Conservation (phyloP, 1,140 invertebrate species). For the Periplaneta americana region DNA sequence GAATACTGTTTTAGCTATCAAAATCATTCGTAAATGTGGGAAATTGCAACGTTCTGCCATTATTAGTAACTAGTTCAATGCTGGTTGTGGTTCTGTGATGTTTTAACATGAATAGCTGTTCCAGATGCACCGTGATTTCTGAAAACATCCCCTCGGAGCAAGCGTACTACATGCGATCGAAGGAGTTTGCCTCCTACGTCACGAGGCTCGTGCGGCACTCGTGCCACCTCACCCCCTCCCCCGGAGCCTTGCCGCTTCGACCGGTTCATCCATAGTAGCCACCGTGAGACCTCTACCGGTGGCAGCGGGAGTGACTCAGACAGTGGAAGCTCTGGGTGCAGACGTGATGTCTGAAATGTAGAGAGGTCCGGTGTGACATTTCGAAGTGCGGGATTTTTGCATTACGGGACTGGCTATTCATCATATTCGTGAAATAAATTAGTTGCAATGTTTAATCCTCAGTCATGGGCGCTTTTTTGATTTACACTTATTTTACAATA, state of each 20-base stretch:
- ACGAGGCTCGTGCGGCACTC: background rate
- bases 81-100: too few species aligned
- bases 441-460: background rate
- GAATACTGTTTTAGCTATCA: too few species aligned
- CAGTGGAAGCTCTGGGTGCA: background rate
- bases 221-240: background rate
- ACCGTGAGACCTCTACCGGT: background rate
- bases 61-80: too few species aligned
- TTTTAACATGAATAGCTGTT: too few species aligned
- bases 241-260: background rate
- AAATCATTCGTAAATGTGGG: too few species aligned
- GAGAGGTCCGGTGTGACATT: background rate
- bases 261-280: background rate
- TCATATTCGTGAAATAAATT: background rate
- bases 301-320: background rate
- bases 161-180: background rate
- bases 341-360: background rate
- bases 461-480: background rate
- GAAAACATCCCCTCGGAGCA: background rate
- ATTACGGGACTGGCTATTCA: background rate
- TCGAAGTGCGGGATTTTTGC: background rate
- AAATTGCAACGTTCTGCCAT: too few species aligned
- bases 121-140: background rate
- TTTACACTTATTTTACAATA: background rate
- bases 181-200: background rate